Conservation (phyloP, 2,797 vertebrate species). For the Sylvilagus floridanus region DNA sequence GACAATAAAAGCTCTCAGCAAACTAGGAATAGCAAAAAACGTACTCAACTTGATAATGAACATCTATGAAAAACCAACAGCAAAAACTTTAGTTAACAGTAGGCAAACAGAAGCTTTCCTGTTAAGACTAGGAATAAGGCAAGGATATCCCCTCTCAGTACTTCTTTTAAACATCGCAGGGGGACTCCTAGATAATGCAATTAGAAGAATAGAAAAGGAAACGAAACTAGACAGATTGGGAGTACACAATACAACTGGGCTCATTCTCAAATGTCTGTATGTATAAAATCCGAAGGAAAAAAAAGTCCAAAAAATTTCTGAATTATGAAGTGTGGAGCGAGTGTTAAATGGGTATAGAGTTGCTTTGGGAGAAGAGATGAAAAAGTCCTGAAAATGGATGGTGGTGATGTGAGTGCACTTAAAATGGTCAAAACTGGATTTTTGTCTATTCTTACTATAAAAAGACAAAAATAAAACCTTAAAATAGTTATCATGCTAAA, state of each 20-base stretch:
- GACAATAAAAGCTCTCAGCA: not conserved
- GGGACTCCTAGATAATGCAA: not conserved
- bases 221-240: not conserved
- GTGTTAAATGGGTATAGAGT: not conserved
- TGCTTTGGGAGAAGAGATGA: not conserved
- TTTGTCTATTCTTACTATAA: not conserved
- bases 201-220: constrained; percentile 17
- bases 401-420: not conserved
- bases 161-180: not conserved
- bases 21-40: not conserved
- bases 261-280: constrained; percentile 25
- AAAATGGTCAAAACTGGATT: not conserved
- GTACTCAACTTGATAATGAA: not conserved
- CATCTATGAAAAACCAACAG: not conserved
- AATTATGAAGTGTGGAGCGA: not conserved
- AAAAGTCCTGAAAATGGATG: not conserved
- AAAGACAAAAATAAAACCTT: not conserved
- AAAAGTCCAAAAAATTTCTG: not conserved
- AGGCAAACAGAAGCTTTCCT: constrained; percentile 1
- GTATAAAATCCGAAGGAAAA: constrained; percentile 29
- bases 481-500: not conserved
- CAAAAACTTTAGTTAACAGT: not conserved
- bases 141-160: not conserved
- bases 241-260: constrained; percentile 31
- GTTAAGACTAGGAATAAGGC: not conserved